Base-by-base conservation (phyloP, 2,888 invertebrate genomes). In the Mantis religiosa region DNA sequence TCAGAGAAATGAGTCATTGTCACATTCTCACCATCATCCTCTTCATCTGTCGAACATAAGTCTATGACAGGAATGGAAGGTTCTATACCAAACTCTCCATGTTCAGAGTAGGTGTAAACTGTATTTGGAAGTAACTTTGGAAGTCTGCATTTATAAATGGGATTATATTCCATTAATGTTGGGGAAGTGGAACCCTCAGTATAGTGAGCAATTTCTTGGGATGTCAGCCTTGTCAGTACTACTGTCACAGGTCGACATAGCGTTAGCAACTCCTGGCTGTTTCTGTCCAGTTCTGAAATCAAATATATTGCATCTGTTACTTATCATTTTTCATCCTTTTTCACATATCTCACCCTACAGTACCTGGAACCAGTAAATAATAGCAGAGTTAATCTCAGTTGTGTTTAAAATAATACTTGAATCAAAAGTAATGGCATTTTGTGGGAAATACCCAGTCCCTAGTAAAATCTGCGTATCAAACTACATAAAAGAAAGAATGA, bases 51-150 rank as follows among this genome's bases (percentile, higher is more conserved):
- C 30, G 87, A 87, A 15, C 81, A 81, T 14, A 87, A 27, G 34
- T 87, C 87, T 30, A 87, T 87, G 20, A 87, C 25, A 12, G 87
- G 87, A n/a, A 87, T 87, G 12, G 34, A 34, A 28, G 87, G 25
- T 14, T 87, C 71, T 82, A 34, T 30, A 20, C 30, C 27, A 25
- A 87, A 25, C 2, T 3, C 87, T 34, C 30, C 84, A 84, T 15
- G 12, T 85, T 34, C 47, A 25, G n/a, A 85, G 34, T 87, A 87
- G 2, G 87, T 30, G 34, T 82, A 87, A 30, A 87, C 82, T 2
- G 87, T 87, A 34, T 87, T 87, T 25, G 87, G 82, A 9, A 87
- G 82, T 20, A 87, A 54, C 82, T 20, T 82, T 87, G 87, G 82
- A 4, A 86, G 28, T 4, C 27, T 28, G 54, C 54, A 86, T 3